phyloP scores from a whole-genome alignment of 2,888 invertebrate species.

The Apodemia zela region DNA sequence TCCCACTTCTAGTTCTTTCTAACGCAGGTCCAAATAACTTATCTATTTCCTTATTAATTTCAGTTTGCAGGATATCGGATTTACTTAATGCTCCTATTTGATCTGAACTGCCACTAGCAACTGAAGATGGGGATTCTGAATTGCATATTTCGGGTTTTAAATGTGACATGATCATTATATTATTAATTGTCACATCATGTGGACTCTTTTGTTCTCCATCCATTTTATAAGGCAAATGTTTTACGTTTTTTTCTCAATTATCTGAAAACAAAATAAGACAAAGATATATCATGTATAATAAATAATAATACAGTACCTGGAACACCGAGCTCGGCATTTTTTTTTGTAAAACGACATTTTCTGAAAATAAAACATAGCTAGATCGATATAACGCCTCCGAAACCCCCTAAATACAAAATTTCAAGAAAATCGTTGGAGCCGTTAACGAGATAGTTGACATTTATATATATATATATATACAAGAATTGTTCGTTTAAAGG shows the following conservation, averaged over 20 bases:
- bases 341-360: no score
- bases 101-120: slow-evolving; percentile 60
- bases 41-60: slow-evolving; percentile 66
- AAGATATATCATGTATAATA: background rate
- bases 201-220: background rate
- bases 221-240: background rate
- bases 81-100: slow-evolving; percentile 51
- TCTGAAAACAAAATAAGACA: background rate
- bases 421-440: no score
- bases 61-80: slow-evolving; percentile 48
- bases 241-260: background rate
- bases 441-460: no score
- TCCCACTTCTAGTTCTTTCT: slow-evolving; percentile 67
- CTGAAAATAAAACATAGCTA: no score
- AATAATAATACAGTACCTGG: no score
- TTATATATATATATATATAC: no score
- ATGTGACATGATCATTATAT: slow-evolving; percentile 55
- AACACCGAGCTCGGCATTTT: no score
- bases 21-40: slow-evolving; percentile 61
- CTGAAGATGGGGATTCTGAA: slow-evolving; percentile 55
- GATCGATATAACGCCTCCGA: no score
- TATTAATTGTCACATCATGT: slow-evolving; percentile 52
- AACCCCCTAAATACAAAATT: no score
- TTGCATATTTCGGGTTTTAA: slow-evolving; percentile 48
- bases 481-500: no score